Percentiles rank a stretch among this genome's conserved stretches.
Conservation (phyloP, 2,888 invertebrate genomes). For the Biston betularia region DNA sequence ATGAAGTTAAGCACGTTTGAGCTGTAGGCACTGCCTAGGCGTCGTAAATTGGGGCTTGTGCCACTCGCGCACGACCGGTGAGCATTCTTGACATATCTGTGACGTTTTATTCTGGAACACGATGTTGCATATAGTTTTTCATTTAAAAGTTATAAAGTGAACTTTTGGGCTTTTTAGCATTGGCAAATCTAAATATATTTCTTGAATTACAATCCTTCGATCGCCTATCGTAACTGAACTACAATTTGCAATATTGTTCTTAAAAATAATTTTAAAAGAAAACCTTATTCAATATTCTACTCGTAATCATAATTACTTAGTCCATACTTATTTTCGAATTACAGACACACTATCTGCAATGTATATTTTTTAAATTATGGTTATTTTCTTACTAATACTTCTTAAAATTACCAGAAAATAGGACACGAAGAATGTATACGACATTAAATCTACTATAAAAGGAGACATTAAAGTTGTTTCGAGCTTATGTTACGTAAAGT, state of each 20-base stretch:
- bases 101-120: conserved; percentile 66
- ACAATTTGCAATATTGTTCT: too few relatives aligned
- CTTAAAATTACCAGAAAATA: conserved; percentile 3
- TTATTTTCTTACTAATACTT: too few relatives aligned
- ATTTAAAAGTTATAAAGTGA: too few relatives aligned
- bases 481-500: conserved; percentile 33
- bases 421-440: not conserved
- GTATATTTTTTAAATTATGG: too few relatives aligned
- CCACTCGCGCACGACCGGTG: conserved; percentile 36
- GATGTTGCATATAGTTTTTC: conserved; percentile 5
- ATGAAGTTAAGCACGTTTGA: conserved; percentile 37
- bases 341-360: too few relatives aligned
- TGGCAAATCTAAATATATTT: not conserved
- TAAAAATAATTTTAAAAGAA: too few relatives aligned
- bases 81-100: conserved; percentile 66
- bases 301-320: too few relatives aligned
- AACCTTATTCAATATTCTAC: too few relatives aligned
- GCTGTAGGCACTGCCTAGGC: conserved; percentile 57
- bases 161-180: not conserved
- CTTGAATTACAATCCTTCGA: too few relatives aligned
- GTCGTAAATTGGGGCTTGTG: conserved; percentile 66
- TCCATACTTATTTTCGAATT: too few relatives aligned
- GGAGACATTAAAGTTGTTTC: conserved; percentile 5
- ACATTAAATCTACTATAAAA: conserved; percentile 16
- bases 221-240: too few relatives aligned